These are phyloP conservation scores for Ascaphus truei DNA, from an alignment of 2,113 vertebrate genomes.

Conservation along the genomic window DNA sequence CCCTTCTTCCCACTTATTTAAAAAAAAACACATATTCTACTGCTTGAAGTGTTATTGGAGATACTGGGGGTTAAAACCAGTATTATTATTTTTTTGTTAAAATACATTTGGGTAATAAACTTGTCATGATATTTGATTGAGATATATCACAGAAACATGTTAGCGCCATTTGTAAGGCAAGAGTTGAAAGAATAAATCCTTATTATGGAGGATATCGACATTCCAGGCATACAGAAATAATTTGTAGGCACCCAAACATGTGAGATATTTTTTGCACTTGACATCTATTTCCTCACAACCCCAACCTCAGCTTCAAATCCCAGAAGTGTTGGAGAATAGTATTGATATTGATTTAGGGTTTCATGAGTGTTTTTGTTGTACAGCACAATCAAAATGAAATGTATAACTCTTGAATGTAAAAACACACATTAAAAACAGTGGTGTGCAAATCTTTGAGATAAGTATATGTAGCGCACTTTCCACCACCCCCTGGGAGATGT, in stretches of 20 bases:
- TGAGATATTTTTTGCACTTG: slow-evolving; percentile 54
- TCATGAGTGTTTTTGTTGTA: slow-evolving; percentile 42
- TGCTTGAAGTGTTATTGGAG: no score
- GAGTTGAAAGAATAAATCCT: not conserved
- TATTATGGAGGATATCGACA: not conserved
- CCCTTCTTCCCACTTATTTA: no score
- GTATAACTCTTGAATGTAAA: slow-evolving; percentile 57
- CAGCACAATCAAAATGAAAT: slow-evolving; percentile 54
- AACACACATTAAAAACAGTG: slow-evolving; percentile 50
- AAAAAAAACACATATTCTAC: no score
- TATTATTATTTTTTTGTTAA: no score
- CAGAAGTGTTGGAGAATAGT: slow-evolving; percentile 46
- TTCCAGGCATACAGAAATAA: slow-evolving; percentile 46
- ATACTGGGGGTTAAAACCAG: no score
- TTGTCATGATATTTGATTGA: no score
- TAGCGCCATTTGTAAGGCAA: not conserved
- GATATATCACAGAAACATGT: no score
- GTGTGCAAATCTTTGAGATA: slow-evolving; percentile 70
- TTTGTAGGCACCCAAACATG: slow-evolving; percentile 31
- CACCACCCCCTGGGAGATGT: no score
- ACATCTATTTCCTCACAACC: slow-evolving; percentile 56
- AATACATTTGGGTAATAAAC: no score
- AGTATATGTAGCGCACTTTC: no score
- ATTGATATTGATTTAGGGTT: slow-evolving; percentile 62
- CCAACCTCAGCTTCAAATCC: slow-evolving; percentile 49